Conservation (phyloP, 2,888 invertebrate species). For the Agrochola circellaris region DNA sequence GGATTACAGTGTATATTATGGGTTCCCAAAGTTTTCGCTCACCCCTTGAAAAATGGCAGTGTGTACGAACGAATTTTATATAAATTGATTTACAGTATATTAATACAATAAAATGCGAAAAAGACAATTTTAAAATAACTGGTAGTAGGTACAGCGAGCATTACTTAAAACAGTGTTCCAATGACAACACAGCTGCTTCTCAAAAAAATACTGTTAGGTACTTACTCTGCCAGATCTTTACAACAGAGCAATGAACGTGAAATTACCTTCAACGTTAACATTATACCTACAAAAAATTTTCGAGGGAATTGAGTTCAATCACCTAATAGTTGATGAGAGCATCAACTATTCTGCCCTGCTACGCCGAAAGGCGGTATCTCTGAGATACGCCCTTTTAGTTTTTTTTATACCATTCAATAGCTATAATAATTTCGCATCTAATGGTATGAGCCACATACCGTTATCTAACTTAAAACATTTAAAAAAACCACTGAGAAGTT, state of each 20-base stretch:
- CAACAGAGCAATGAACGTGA: neutral
- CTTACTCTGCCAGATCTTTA: neutral
- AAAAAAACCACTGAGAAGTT: no score
- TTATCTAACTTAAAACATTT: no score
- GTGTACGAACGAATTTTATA: neutral
- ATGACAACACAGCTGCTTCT: neutral
- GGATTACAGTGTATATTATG: conserved; percentile 45
- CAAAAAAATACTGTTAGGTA: neutral
- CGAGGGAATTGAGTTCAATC: no score
- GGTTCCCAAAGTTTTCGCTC: conserved; percentile 37
- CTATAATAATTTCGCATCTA: no score
- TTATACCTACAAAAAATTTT: neutral
- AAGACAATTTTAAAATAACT: neutral
- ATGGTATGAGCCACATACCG: no score
- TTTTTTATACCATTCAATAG: no score
- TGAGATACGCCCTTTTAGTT: no score
- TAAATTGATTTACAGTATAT: no score
- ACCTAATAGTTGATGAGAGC: no score
- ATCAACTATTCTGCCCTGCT: no score
- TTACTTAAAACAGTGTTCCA: neutral
- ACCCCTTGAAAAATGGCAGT: conserved; percentile 11
- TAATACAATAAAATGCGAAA: neutral
- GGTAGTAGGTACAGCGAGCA: neutral
- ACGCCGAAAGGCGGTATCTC: no score
- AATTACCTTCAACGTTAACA: neutral